Evolutionary conservation across 2,113 vertebrate genomes (phyloP).

Genomic region (Nyctibius bracteatus): DNA sequence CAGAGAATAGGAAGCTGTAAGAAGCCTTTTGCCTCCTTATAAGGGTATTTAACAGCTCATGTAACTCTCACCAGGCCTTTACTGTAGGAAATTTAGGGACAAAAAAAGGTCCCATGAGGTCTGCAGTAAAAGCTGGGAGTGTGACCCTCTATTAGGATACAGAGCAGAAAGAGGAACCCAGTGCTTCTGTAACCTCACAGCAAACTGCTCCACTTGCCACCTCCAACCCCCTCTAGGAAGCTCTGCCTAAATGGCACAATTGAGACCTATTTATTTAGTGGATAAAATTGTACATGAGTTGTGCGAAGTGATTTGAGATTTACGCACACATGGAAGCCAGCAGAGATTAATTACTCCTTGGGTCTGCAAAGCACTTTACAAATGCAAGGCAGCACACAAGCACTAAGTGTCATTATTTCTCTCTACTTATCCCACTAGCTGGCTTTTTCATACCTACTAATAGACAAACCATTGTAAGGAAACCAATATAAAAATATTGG

Average conservation of each 20-base stretch:
- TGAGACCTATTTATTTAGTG: not conserved
- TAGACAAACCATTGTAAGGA: not conserved
- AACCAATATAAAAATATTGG: not conserved
- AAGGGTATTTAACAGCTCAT: not conserved
- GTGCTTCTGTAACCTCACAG: not conserved
- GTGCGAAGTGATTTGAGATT: not conserved
- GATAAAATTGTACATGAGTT: not conserved
- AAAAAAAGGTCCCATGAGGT: not conserved
- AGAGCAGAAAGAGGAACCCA: not conserved
- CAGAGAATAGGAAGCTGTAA: not conserved
- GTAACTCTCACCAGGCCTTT: not conserved
- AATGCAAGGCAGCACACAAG: not conserved
- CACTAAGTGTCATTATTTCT: not conserved
- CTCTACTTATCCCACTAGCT: not conserved
- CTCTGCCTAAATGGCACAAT: not conserved
- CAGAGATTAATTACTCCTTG: not conserved
- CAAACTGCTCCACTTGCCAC: not conserved
- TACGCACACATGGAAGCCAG: not conserved
- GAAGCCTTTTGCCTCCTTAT: not conserved
- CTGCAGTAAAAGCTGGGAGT: not conserved
- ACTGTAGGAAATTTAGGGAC: not conserved
- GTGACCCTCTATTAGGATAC: not conserved
- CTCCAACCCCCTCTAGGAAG: not conserved
- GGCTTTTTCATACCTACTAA: not conserved
- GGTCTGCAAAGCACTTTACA: not conserved